These are phyloP conservation scores for Taurulus bubalis DNA, from an alignment of 2,113 vertebrate species.

Conservation along the genomic window DNA sequence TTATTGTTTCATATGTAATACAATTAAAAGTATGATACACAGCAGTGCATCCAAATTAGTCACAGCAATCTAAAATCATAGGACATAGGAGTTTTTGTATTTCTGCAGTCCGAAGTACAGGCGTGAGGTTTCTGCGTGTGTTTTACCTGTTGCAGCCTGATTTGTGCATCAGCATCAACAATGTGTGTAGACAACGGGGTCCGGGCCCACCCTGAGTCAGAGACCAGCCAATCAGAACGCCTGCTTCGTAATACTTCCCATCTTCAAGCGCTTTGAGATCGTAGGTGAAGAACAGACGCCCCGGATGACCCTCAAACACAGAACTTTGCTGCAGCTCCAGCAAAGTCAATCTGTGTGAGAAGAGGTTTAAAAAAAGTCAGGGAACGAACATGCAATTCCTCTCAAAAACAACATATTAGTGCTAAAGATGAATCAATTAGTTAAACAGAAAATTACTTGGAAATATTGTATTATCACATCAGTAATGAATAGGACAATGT, in stretches of 20 bases:
- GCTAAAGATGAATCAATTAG: not conserved
- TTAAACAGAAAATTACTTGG: not conserved
- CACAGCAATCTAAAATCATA: not conserved
- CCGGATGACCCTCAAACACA: conserved; percentile 74
- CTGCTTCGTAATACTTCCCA: conserved; percentile 71
- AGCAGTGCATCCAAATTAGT: not conserved
- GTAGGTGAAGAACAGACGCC: conserved; percentile 71
- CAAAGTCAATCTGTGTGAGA: conserved; percentile 65
- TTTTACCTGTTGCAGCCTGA: conserved; percentile 68
- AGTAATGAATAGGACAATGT: not conserved
- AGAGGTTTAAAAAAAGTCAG: not conserved
- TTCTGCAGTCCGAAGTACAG: not conserved
- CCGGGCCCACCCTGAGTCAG: conserved; percentile 75
- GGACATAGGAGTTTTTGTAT: conserved; percentile 28
- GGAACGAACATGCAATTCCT: not conserved
- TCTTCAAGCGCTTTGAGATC: conserved; percentile 71
- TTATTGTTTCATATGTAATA: not conserved
- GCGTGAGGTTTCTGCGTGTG: not conserved
- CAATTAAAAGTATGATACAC: not conserved
- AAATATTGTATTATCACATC: not conserved
- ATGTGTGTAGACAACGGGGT: conserved; percentile 68
- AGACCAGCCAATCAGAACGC: conserved; percentile 40
- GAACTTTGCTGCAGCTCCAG: conserved; percentile 67
- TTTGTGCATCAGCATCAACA: conserved; percentile 57
- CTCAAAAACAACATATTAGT: not conserved